phyloP scores from a whole-genome alignment of 2,797 vertebrate species.

The Jordanella pulchra region DNA sequence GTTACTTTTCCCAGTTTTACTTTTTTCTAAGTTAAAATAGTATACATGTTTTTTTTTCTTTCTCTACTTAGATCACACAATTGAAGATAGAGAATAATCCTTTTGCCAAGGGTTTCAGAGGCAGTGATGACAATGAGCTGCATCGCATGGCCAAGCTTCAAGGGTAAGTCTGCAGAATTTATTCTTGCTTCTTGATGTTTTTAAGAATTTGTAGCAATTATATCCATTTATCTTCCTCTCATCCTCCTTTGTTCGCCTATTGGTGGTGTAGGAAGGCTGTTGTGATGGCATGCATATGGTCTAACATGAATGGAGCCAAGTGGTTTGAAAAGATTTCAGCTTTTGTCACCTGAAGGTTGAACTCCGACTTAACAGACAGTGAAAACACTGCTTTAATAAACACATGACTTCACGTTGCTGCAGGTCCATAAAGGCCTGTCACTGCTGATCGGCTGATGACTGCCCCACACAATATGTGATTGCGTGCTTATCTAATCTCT shows the following conservation, averaged over 20 bases:
- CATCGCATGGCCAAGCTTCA: slow-evolving; percentile 88
- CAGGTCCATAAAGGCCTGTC: slow-evolving; percentile 46
- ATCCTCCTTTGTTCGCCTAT: not conserved
- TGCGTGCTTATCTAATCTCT: slow-evolving; percentile 45
- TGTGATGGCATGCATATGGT: slow-evolving; percentile 73
- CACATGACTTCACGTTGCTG: slow-evolving; percentile 43
- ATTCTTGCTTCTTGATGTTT: slow-evolving; percentile 6
- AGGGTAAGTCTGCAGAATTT: slow-evolving; percentile 54
- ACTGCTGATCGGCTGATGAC: slow-evolving; percentile 51
- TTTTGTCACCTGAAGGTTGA: slow-evolving; percentile 65
- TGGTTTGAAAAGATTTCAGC: slow-evolving; percentile 35
- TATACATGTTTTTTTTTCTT: slow-evolving; percentile 10
- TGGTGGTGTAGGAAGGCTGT: slow-evolving; percentile 25
- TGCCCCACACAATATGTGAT: slow-evolving; percentile 35
- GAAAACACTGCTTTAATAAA: slow-evolving; percentile 26
- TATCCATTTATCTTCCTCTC: slow-evolving; percentile 16
- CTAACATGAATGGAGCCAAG: slow-evolving; percentile 35
- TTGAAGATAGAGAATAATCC: slow-evolving; percentile 98
- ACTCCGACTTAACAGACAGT: slow-evolving; percentile 29
- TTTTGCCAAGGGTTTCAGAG: slow-evolving; percentile 97
- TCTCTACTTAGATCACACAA: slow-evolving; percentile 89
- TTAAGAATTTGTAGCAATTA: slow-evolving; percentile 15
- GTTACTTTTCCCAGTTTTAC: not conserved
- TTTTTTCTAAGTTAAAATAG: slow-evolving; percentile 2
- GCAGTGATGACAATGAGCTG: slow-evolving; percentile 93